Evolutionary conservation across 2,113 vertebrate species (phyloP).

Genomic region (Furnarius figulus): DNA sequence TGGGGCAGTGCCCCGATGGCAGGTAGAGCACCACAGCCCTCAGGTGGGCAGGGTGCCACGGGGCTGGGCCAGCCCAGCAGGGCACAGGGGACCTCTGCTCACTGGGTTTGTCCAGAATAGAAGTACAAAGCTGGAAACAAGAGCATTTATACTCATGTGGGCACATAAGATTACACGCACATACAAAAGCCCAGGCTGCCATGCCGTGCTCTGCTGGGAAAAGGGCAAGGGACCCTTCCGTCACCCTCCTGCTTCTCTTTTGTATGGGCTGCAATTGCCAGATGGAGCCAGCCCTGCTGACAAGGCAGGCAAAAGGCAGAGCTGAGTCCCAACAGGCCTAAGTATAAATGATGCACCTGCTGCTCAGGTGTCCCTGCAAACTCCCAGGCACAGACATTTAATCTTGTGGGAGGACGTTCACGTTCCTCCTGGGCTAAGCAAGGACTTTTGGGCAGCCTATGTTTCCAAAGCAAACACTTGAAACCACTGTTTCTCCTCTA

Average conservation of each 20-base stretch:
- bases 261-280: not conserved
- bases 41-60: accelerated
- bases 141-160: not conserved
- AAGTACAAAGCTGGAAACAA: not conserved
- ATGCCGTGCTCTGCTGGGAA: not conserved
- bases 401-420: not conserved
- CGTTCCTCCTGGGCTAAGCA: not conserved
- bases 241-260: not conserved
- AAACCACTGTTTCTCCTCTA: not conserved
- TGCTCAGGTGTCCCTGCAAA: conserved; percentile 1
- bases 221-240: not conserved
- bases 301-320: not conserved
- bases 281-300: not conserved
- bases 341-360: not conserved
- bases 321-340: not conserved
- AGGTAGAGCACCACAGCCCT: accelerated
- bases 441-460: not conserved
- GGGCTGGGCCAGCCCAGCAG: not conserved
- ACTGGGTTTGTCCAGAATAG: not conserved
- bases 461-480: not conserved
- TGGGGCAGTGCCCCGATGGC: too few species aligned
- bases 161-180: not conserved
- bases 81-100: not conserved
- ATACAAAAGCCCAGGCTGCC: not conserved
- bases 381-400: not conserved